Evolutionary conservation across 2,113 vertebrate species (phyloP).

Genomic region (Mellivora capensis): DNA sequence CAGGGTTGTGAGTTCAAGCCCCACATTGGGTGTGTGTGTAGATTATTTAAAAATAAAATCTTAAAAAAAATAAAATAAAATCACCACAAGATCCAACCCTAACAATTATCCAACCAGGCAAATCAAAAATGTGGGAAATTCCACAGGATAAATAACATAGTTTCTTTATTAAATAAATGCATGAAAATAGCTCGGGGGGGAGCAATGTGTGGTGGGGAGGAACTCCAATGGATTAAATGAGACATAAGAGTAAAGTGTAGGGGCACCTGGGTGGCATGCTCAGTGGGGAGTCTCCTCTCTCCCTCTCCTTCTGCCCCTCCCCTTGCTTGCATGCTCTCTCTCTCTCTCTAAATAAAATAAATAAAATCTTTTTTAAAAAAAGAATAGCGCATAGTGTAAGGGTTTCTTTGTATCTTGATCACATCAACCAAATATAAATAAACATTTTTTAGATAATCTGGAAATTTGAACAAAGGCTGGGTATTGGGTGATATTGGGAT

Average conservation of each 20-base stretch:
- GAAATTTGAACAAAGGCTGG: neutral
- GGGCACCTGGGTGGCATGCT: neutral
- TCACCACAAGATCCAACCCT: neutral
- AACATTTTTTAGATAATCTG: neutral
- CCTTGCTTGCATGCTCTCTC: neutral
- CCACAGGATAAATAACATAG: neutral
- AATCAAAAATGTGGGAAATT: neutral
- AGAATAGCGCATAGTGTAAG: neutral
- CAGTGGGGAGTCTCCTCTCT: neutral
- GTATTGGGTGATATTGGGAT: neutral
- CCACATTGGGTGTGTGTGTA: neutral
- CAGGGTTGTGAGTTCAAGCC: neutral
- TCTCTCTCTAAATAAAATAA: neutral
- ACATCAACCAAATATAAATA: neutral
- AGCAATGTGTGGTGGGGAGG: neutral
- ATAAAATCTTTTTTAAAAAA: neutral
- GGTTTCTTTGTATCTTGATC: neutral
- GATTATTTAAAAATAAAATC: neutral
- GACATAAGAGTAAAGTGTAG: neutral
- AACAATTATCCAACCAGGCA: neutral
- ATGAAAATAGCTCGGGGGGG: neutral
- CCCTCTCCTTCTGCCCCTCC: neutral
- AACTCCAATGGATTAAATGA: neutral
- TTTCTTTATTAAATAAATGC: neutral
- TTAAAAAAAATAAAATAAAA: neutral